Base-by-base conservation (phyloP, 2,888 invertebrate species). In the Perizoma flavofasciatum region DNA sequence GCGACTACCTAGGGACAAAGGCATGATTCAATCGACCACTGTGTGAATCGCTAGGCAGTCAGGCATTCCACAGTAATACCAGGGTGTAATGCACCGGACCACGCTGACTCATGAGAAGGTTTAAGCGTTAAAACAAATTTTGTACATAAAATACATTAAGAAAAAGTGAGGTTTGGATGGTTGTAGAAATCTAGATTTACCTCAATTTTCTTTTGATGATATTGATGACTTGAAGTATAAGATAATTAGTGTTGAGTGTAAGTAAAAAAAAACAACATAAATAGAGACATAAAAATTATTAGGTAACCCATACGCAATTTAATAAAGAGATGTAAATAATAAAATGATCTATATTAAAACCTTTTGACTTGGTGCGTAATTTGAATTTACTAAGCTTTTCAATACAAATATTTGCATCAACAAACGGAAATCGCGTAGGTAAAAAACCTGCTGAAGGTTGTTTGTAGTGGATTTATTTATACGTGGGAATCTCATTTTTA, bases 61-160 rank as follows among this genome's bases (percentile, higher is more conserved):
- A 46, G 48, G 57, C 67, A 67, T 69, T 66, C 65, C 63, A 50
- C 52, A 63, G 58, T 61, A 63, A 68, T 64, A 58, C 57, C 58
- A 33, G 59, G 55, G 65, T 61, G 59, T 63, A 65, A 46, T 61
- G 67, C 66, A 61, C 67, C 34, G 58, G 11, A 2, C 33, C 34
- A 34, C n/a, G 11, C 55, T 67, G 67, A 67, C 49, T 64, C 64
- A 66, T 44, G 11, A 40, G 22, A 39, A 48, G 41, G 49, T 57
- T 59, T 54, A 43, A 43, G n/a, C 41, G 5, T 0, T 43, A n/a
- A n/a, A n/a, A n/a, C n/a, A n/a, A n/a, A n/a, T n/a, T n/a, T n/a
- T n/a, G 32, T 33, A 39, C 33, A 22, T 22, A 22, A 56, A 50
- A 56, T 49, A 43, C 10, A n/a, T n/a, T 41, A 41, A 10, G 6